Evolutionary conservation across 2,113 vertebrate genomes (phyloP).

Genomic region (Coturnix japonica): DNA sequence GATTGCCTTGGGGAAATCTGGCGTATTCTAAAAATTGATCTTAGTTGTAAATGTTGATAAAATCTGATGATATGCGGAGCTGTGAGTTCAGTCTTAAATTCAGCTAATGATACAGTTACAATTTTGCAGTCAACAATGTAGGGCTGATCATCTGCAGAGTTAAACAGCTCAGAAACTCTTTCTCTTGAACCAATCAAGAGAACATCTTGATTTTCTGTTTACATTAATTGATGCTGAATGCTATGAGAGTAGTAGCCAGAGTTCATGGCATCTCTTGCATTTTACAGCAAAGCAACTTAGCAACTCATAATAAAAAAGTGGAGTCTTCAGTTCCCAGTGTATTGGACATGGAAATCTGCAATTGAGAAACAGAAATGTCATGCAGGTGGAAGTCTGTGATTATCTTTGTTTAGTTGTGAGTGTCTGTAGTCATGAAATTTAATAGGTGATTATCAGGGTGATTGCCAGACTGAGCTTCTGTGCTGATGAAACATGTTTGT

Average conservation of each 20-base stretch:
- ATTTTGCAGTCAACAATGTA: neutral
- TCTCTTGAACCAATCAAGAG: neutral
- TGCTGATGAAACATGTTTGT: neutral
- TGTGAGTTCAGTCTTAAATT: neutral
- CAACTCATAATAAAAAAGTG: neutral
- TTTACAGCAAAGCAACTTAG: neutral
- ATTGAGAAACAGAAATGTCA: conserved; percentile 11
- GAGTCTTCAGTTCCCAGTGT: neutral
- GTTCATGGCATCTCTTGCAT: neutral
- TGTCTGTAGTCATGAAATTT: neutral
- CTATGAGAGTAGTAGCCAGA: neutral
- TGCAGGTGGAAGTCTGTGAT: neutral
- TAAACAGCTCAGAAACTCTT: neutral
- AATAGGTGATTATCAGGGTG: neutral
- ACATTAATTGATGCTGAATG: neutral
- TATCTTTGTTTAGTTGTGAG: neutral
- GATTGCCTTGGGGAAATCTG: neutral
- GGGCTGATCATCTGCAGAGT: neutral
- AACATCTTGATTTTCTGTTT: neutral
- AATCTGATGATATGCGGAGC: neutral
- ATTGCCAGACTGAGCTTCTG: neutral
- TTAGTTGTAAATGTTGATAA: neutral
- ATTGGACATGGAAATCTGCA: neutral
- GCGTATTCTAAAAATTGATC: neutral
- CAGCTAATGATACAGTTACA: neutral